These are phyloP conservation scores for Rhinopomastus cyanomelas DNA, from an alignment of 2,113 vertebrate species.

Conservation along the genomic window DNA sequence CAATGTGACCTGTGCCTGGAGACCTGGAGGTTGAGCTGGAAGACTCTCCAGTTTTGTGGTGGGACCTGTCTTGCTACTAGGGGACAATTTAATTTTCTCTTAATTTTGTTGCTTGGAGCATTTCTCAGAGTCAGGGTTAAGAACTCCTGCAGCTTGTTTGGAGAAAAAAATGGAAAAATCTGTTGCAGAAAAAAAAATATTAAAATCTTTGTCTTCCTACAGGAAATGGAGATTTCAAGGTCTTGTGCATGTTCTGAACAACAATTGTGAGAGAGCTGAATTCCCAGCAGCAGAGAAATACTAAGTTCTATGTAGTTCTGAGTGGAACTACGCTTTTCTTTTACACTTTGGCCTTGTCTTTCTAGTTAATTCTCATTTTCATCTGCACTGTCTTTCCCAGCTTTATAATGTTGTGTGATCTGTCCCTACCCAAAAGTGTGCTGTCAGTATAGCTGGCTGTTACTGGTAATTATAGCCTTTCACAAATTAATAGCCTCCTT, in stretches of 20 bases:
- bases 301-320: not conserved
- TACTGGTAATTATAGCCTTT: slow-evolving; percentile 2
- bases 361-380: not conserved
- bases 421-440: not conserved
- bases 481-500: not conserved
- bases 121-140: not conserved
- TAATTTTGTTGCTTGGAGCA: not conserved
- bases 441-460: not conserved
- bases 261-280: not conserved
- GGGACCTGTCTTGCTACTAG: not conserved
- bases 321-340: not conserved
- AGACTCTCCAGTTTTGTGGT: not conserved
- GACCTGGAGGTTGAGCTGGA: not conserved
- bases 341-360: not conserved
- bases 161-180: not conserved
- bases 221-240: not conserved
- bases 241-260: not conserved
- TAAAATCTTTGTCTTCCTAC: not conserved
- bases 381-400: not conserved
- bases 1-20: not conserved
- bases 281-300: not conserved
- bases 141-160: not conserved
- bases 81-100: not conserved
- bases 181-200: not conserved
- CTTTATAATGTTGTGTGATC: not conserved